Base-by-base conservation (phyloP, 2,113 vertebrate species). In the Agapornis roseicollis region DNA sequence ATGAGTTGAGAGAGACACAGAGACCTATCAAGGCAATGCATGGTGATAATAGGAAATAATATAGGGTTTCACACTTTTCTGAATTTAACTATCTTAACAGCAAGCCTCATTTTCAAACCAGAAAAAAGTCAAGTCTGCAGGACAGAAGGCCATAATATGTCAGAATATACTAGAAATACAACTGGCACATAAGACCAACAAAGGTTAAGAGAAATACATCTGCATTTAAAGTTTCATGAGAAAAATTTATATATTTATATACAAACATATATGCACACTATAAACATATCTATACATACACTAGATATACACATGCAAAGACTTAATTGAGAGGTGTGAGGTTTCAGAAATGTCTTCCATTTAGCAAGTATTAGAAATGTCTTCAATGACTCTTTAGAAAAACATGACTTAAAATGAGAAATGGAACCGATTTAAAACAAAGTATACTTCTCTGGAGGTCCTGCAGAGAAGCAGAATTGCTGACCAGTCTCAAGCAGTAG, bases 211-310 rank as follows among this genome's bases (percentile, higher is more conserved):
- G 10, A 35, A 66, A 58, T 47, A 41, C 3, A 47, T 5, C 10
- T 25, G 11, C 4, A 33, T 42, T 65, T 47, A 50, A 78, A 64
- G 10, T 13, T 66, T 61, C 80, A 49, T 7, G 41, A 42, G 49
- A 33, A 47, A 42, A 66, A 28, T 15, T 12, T 74, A 13, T 29
- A 6, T 41, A 3, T 7, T 18, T n/a, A 15, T 5, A 19, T 5
- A 16, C 3, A 27, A 2, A 42, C 7, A 63, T 8, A 61, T 2
- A 41, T 8, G 11, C 5, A 29, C 1, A 41, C 2, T 2, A 37
- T 4, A 46, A 2, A 63, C 1, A 41, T 2, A n/a, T 5, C 22
- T 4, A 47, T 2, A 10, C 3, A 25, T 4, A 52, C 39, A 44
- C 25, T 28, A 33, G 8, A 49, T 49, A 76, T 2, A 68, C 11